Percentiles rank a stretch among this genome's conserved stretches.
Evolutionary conservation across 2,797 vertebrate genomes (phyloP).

Genomic region (Podarcis lilfordi): DNA sequence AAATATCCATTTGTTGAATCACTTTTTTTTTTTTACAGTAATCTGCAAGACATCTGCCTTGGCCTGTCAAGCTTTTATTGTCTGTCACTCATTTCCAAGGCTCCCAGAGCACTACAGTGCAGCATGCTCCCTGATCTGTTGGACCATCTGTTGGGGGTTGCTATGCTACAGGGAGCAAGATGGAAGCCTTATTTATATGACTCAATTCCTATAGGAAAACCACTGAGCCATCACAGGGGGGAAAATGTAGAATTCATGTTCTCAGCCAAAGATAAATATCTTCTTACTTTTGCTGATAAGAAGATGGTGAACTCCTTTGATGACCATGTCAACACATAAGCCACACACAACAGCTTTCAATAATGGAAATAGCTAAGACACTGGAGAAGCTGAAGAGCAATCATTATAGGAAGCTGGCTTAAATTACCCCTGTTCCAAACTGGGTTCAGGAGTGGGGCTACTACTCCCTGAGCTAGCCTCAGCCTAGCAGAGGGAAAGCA

Average conservation of each 20-base stretch:
- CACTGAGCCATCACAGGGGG: neutral
- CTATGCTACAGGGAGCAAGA: neutral
- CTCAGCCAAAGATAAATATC: neutral
- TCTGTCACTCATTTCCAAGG: neutral
- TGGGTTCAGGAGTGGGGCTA: too few species aligned
- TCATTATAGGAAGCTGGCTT: too few species aligned
- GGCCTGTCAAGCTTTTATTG: neutral
- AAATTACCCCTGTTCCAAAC: too few species aligned
- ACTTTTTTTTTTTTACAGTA: neutral
- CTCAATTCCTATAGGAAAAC: neutral
- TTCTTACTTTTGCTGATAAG: neutral
- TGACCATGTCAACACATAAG: too few species aligned
- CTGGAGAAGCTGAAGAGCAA: too few species aligned
- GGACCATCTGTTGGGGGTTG: neutral
- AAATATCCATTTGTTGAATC: neutral
- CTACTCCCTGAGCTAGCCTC: too few species aligned
- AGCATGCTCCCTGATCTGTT: neutral
- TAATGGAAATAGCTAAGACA: neutral
- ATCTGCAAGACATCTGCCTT: neutral
- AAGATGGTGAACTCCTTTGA: neutral
- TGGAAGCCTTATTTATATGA: neutral
- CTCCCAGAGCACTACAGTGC: neutral
- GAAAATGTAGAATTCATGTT: neutral
- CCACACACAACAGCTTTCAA: neutral
- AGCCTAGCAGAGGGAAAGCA: too few species aligned